A percentile compares a stretch with the other conserved stretches of the same genome.
phyloP scores from a whole-genome alignment of 2,888 invertebrate genomes.

The Pterobdella sp. region DNA sequence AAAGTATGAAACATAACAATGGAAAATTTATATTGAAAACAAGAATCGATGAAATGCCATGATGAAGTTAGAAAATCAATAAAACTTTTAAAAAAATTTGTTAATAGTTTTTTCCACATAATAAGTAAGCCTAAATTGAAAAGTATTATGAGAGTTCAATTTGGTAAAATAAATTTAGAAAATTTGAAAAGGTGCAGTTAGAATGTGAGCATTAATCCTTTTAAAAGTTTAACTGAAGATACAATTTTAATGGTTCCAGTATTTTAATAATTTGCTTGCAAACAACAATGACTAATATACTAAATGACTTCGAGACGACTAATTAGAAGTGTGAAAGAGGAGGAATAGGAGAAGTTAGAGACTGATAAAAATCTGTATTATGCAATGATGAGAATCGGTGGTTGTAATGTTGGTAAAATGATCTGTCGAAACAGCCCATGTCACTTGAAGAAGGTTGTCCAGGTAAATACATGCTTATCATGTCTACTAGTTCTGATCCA shows the following conservation, averaged over 20 bases:
- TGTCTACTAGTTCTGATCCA: conserved; percentile 23
- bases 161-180: background rate
- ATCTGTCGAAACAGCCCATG: conserved; percentile 18
- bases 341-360: conserved; percentile 19
- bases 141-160: background rate
- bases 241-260: background rate
- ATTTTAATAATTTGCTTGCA: background rate
- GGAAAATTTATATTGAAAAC: background rate
- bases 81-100: background rate
- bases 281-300: too few relatives aligned
- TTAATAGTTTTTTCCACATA: background rate
- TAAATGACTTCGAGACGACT: background rate
- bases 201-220: background rate
- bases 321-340: conserved; percentile 19
- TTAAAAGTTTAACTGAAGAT: background rate
- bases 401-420: conserved; percentile 26
- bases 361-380: conserved; percentile 10
- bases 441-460: conserved; percentile 10
- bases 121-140: background rate
- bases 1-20: background rate
- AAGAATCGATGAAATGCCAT: conserved; percentile 2
- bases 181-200: background rate
- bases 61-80: background rate
- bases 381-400: conserved; percentile 19
- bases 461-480: conserved; percentile 28